Evolutionary conservation across 2,113 vertebrate genomes (phyloP).

Genomic region (Cyprinodon brontotheroides): DNA sequence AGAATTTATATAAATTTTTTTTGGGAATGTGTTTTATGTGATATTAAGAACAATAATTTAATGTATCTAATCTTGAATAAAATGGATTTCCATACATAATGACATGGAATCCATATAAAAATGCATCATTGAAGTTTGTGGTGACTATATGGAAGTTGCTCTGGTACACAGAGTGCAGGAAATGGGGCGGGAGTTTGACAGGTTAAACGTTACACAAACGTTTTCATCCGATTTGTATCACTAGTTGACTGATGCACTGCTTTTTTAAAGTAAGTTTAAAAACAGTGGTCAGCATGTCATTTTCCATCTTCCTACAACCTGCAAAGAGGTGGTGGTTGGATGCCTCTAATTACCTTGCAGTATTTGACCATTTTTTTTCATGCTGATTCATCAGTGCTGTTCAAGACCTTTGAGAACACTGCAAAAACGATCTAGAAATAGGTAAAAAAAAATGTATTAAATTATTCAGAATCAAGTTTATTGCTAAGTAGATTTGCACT

Average conservation of each 20-base stretch:
- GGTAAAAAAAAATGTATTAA: no score
- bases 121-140: background rate
- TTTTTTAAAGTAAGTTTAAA: conserved; percentile 30
- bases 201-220: background rate
- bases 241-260: background rate
- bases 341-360: conserved; percentile 54
- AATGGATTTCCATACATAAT: no score
- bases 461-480: no score
- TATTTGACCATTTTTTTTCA: background rate
- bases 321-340: conserved; percentile 25
- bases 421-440: background rate
- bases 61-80: no score
- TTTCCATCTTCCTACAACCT: conserved; percentile 38
- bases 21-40: no score
- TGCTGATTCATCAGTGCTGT: conserved; percentile 29
- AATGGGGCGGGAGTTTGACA: background rate
- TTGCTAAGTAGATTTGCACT: no score
- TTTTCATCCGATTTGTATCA: background rate
- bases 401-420: conserved; percentile 30
- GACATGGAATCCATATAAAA: background rate
- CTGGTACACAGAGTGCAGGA: background rate
- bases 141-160: background rate
- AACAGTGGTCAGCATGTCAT: no score
- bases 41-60: no score
- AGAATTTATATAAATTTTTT: no score